Evolutionary conservation across 2,113 vertebrate species (phyloP).

Genomic region (Abramis brama): DNA sequence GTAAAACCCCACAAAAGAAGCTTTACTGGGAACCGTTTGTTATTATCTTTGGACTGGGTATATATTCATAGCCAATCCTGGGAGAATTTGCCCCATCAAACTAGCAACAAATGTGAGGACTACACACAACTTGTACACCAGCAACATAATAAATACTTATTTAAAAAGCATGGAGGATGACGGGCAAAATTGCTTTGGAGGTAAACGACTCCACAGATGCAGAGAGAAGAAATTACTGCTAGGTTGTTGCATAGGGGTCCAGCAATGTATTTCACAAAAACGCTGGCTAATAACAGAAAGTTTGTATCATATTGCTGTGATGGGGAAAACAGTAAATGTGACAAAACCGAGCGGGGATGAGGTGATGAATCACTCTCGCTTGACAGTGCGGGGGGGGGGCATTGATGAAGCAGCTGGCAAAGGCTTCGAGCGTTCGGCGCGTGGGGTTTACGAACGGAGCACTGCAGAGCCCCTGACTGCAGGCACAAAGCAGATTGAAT

Average conservation of each 20-base stretch:
- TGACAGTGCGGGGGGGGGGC: not conserved
- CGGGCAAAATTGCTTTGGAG: conserved; percentile 6
- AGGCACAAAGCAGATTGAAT: conserved; percentile 30
- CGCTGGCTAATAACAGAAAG: conserved; percentile 12
- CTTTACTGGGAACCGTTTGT: not conserved
- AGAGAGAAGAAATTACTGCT: conserved; percentile 33
- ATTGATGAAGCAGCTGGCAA: conserved; percentile 45
- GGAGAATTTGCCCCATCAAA: conserved; percentile 6
- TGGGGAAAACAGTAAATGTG: conserved; percentile 19
- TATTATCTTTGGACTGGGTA: not conserved
- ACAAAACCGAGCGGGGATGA: conserved; percentile 6
- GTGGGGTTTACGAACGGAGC: not conserved
- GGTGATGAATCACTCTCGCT: conserved; percentile 46
- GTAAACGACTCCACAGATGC: conserved; percentile 28
- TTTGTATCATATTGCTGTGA: conserved; percentile 14
- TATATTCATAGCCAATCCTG: not conserved
- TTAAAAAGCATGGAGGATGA: conserved; percentile 15
- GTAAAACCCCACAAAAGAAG: conserved; percentile 22
- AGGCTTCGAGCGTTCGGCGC: not conserved
- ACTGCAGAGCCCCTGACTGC: conserved; percentile 12
- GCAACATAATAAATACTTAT: conserved; percentile 24
- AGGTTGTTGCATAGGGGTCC: conserved; percentile 24
- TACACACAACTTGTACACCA: not conserved
- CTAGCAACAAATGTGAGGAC: conserved; percentile 2
- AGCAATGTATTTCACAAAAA: not conserved